These are phyloP conservation scores for Epistrophe eligans DNA, from an alignment of 2,888 invertebrate genomes.

Conservation along the genomic window DNA sequence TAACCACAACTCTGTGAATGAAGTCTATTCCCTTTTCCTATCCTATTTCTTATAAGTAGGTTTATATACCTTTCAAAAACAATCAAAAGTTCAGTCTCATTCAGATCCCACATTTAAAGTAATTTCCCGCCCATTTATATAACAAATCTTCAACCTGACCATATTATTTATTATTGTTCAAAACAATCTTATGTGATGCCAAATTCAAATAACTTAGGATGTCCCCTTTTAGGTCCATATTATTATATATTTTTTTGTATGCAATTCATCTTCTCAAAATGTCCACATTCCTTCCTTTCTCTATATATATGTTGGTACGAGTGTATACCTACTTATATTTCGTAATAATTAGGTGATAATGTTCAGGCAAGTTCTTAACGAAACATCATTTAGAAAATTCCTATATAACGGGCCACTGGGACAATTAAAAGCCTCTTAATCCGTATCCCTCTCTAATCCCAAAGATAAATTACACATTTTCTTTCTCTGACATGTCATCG, in stretches of 20 bases:
- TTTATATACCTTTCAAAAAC: neutral
- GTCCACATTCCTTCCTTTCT: neutral
- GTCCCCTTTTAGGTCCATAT: neutral
- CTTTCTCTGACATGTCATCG: slow-evolving; percentile 34
- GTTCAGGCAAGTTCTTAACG: slow-evolving; percentile 39
- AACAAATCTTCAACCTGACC: slow-evolving; percentile 9
- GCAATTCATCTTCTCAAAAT: slow-evolving; percentile 41
- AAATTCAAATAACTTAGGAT: neutral
- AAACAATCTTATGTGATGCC: slow-evolving; percentile 9
- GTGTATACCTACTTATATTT: no score
- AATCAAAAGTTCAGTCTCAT: slow-evolving; percentile 9
- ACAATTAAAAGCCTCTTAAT: slow-evolving; percentile 65
- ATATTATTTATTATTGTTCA: slow-evolving; percentile 34
- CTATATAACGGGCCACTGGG: slow-evolving; percentile 37
- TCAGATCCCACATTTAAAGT: neutral
- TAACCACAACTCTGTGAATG: neutral
- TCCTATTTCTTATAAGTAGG: neutral
- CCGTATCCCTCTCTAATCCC: slow-evolving; percentile 48
- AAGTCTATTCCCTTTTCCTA: neutral
- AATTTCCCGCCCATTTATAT: neutral
- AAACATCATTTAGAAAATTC: slow-evolving; percentile 53
- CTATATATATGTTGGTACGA: no score
- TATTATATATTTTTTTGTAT: slow-evolving; percentile 13
- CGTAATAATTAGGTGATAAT: slow-evolving; percentile 63
- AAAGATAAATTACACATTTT: slow-evolving; percentile 54